phyloP scores from a whole-genome alignment of 2,888 invertebrate genomes.

The Marronus borbonicus region DNA sequence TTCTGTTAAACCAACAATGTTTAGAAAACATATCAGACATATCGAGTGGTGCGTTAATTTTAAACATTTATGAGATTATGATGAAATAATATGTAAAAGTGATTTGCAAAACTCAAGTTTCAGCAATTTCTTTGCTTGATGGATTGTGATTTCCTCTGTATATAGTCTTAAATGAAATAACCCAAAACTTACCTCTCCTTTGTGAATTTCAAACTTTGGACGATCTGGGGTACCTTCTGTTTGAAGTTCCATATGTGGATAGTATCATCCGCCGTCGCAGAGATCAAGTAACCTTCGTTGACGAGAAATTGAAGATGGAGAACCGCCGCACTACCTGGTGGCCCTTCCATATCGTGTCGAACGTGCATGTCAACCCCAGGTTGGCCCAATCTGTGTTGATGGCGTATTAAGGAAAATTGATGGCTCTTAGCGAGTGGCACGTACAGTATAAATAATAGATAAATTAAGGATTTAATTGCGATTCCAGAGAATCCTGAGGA shows the following conservation, averaged over 20 bases:
- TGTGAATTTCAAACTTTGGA: constrained; percentile 98
- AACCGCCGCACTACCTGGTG: constrained; percentile 79
- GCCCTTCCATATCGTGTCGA: constrained; percentile 81
- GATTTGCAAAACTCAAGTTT: no score
- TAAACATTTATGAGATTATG: no score
- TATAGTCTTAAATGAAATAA: no score
- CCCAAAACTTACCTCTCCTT: constrained; percentile 85
- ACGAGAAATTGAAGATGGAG: constrained; percentile 94
- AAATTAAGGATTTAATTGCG: neutral
- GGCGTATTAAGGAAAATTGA: constrained; percentile 66
- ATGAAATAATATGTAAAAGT: no score
- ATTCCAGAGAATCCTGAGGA: neutral
- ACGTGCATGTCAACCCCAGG: constrained; percentile 98
- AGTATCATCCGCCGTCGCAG: constrained; percentile 96
- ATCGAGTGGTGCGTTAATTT: no score
- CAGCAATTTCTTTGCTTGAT: no score
- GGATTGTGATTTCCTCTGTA: no score
- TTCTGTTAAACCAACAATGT: no score
- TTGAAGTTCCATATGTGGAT: constrained; percentile 98
- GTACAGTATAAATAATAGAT: neutral
- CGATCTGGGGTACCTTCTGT: constrained; percentile 93
- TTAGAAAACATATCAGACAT: no score
- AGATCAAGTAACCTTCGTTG: constrained; percentile 97
- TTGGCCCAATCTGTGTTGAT: constrained; percentile 85
- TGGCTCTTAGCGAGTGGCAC: neutral